Conservation (phyloP, 2,888 invertebrate genomes). For the Sesia bembeciformis region DNA sequence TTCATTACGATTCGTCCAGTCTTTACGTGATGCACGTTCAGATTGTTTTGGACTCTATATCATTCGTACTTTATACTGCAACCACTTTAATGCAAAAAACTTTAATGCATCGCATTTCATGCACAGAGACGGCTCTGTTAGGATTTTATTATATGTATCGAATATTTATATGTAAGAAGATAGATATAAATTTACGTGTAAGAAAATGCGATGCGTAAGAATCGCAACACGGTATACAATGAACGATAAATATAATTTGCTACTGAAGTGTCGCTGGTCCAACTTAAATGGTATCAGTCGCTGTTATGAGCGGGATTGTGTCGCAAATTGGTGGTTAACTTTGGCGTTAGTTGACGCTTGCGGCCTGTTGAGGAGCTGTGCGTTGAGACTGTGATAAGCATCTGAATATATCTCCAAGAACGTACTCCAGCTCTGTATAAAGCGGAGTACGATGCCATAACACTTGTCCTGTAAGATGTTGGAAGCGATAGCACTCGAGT, state of each 20-base stretch:
- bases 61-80: too few species aligned
- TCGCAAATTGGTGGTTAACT: conserved; percentile 49
- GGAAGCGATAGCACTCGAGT: conserved; percentile 39
- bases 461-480: conserved; percentile 59
- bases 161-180: too few species aligned
- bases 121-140: too few species aligned
- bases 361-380: conserved; percentile 33
- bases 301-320: conserved; percentile 51
- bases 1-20: too few species aligned
- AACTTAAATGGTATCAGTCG: conserved; percentile 39
- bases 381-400: conserved; percentile 51
- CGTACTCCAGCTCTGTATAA: conserved; percentile 47
- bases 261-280: not conserved
- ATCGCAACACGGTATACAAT: not conserved
- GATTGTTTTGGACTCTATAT: too few species aligned
- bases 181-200: too few species aligned
- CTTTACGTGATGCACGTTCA: too few species aligned
- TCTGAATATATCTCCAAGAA: conserved; percentile 46
- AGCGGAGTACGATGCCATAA: conserved; percentile 56
- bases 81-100: too few species aligned
- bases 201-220: not conserved
- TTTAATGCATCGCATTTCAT: too few species aligned
- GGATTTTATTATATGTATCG: too few species aligned
- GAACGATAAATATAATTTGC: not conserved
- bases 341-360: conserved; percentile 41